These are phyloP conservation scores for Monodelphis domestica DNA, from an alignment of 2,797 vertebrate genomes.

Conservation along the genomic window DNA sequence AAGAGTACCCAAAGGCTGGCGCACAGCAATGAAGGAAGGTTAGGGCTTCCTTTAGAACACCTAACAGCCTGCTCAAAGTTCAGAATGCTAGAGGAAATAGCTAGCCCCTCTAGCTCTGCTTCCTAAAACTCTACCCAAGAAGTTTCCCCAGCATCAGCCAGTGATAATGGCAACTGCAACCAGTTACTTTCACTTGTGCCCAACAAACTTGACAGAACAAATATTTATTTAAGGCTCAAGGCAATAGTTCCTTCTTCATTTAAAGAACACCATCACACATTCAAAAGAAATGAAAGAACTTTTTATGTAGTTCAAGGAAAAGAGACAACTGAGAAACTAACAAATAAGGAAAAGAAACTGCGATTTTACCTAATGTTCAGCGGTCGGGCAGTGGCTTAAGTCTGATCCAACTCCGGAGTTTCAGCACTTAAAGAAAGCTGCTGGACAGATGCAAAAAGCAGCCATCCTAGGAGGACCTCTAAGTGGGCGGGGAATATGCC, in stretches of 20 bases:
- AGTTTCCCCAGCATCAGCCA: conserved; percentile 12
- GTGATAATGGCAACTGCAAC: not conserved
- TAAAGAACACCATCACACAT: not conserved
- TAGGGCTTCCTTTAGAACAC: not conserved
- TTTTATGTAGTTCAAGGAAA: not conserved
- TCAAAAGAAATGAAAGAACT: not conserved
- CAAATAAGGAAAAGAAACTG: conserved; percentile 11
- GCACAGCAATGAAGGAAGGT: conserved; percentile 31
- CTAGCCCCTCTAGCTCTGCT: not conserved
- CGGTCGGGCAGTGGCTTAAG: not conserved
- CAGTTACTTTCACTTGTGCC: conserved; percentile 12
- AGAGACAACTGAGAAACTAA: not conserved
- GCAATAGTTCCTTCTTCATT: not conserved
- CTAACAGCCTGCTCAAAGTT: not conserved
- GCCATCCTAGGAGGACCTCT: too few relatives aligned
- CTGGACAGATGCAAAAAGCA: not conserved
- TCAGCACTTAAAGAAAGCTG: not conserved
- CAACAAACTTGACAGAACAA: not conserved
- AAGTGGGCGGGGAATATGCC: too few relatives aligned
- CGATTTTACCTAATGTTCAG: not conserved
- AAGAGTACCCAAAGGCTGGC: conserved; percentile 13
- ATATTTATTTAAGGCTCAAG: not conserved
- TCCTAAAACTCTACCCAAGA: conserved; percentile 8
- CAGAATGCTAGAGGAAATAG: conserved; percentile 24
- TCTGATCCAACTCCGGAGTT: not conserved